Percentiles rank a stretch among this genome's conserved stretches.
Evolutionary conservation across 1,140 invertebrate genomes (phyloP).

Genomic region (Drosophila pseudoananassae): DNA sequence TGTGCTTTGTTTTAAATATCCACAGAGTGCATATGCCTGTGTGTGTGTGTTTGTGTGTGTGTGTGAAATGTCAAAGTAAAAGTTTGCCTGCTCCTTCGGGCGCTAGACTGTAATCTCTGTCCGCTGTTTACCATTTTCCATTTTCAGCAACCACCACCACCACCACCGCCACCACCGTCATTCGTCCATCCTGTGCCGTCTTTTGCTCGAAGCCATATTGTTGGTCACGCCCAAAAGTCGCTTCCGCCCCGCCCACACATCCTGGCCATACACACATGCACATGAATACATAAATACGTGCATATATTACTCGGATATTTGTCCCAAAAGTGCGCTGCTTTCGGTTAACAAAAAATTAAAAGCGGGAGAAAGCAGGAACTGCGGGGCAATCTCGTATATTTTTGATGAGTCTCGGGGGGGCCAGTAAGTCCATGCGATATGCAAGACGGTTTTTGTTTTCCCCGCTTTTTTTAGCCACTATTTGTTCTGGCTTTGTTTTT

Average conservation of each 20-base stretch:
- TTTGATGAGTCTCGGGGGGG: slow-evolving; percentile 56
- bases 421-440: slow-evolving; percentile 37
- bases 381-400: slow-evolving; percentile 43
- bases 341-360: slow-evolving; percentile 61
- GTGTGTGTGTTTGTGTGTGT: slow-evolving; percentile 6
- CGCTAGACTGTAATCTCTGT: slow-evolving; percentile 70
- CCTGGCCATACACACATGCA: not conserved
- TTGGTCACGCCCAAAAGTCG: slow-evolving; percentile 24
- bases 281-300: slow-evolving; percentile 52
- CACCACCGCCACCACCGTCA: no score
- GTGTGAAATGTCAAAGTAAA: slow-evolving; percentile 77
- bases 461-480: slow-evolving; percentile 4
- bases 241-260: not conserved
- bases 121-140: slow-evolving; percentile 70
- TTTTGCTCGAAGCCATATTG: slow-evolving; percentile 31
- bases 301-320: slow-evolving; percentile 59
- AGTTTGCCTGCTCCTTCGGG: slow-evolving; percentile 73
- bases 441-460: slow-evolving; percentile 23
- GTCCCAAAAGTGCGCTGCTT: slow-evolving; percentile 64
- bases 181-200: slow-evolving; percentile 24
- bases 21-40: slow-evolving; percentile 2
- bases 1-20: slow-evolving; percentile 52
- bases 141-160: slow-evolving; percentile 50
- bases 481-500: slow-evolving; percentile 2
- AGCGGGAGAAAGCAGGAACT: slow-evolving; percentile 10